phyloP scores from a whole-genome alignment of 2,797 vertebrate species.

The Ctenochaetus hawaiiensis region DNA sequence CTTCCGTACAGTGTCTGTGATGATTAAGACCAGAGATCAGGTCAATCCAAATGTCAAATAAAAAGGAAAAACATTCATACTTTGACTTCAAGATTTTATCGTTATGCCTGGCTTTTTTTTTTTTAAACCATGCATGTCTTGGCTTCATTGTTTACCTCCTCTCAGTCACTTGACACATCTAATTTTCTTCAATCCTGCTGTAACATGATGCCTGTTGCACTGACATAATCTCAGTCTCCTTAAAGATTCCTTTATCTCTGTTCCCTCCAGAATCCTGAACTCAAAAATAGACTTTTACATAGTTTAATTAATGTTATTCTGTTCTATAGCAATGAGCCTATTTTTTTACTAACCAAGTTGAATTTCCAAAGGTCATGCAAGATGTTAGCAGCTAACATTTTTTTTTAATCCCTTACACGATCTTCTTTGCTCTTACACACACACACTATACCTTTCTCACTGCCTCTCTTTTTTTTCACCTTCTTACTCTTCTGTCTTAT shows the following conservation, averaged over 20 bases:
- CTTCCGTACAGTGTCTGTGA: background rate
- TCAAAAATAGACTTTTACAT: constrained; percentile 52
- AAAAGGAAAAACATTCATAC: constrained; percentile 5
- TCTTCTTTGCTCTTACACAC: constrained; percentile 4
- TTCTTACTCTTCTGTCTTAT: constrained; percentile 35
- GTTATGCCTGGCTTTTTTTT: no score
- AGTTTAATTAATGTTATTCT: constrained; percentile 52
- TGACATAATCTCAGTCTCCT: constrained; percentile 18
- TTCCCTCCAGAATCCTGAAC: constrained; percentile 12
- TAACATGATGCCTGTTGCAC: background rate
- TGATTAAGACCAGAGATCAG: background rate
- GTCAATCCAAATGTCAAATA: constrained; percentile 4
- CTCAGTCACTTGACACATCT: background rate
- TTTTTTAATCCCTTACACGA: constrained; percentile 6
- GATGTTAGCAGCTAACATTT: constrained; percentile 43
- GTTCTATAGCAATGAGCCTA: constrained; percentile 27
- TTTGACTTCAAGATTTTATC: background rate
- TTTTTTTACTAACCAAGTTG: constrained; percentile 11
- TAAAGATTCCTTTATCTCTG: background rate
- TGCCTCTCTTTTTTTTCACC: constrained; percentile 9
- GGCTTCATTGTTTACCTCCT: background rate
- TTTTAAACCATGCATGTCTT: no score
- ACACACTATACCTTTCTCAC: background rate
- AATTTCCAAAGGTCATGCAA: constrained; percentile 60
- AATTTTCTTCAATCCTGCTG: constrained; percentile 4